These are phyloP conservation scores for Caenorhabditis imperialis DNA, from an alignment of 2,888 invertebrate genomes.

Conservation along the genomic window DNA sequence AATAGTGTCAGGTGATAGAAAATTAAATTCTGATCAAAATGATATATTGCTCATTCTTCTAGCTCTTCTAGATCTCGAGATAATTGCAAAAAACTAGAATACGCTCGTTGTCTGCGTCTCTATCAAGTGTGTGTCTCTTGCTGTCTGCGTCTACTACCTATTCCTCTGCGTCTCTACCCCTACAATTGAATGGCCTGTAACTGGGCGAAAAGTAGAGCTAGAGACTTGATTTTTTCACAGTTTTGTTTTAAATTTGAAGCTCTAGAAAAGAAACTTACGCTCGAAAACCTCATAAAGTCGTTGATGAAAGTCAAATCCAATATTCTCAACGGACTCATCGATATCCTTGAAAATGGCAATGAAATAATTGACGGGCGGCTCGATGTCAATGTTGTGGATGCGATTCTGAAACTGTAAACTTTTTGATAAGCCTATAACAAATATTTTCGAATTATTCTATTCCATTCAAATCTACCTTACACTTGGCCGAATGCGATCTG, in stretches of 20 bases:
- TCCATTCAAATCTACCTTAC: constrained; percentile 33
- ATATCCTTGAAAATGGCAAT: constrained; percentile 41
- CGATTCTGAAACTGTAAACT: constrained; percentile 39
- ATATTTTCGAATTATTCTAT: neutral
- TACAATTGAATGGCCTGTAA: too few species aligned
- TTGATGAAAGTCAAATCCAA: constrained; percentile 35
- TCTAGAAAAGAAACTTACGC: constrained; percentile 28
- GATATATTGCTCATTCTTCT: too few species aligned
- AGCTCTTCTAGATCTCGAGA: too few species aligned
- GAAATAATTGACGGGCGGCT: constrained; percentile 37
- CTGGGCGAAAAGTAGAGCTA: too few species aligned
- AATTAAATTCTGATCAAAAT: too few species aligned
- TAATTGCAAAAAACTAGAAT: too few species aligned
- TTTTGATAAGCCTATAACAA: neutral
- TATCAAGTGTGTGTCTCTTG: too few species aligned
- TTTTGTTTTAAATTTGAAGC: neutral
- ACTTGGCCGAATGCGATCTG: constrained; percentile 52
- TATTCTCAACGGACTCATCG: constrained; percentile 45
- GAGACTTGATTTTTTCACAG: neutral
- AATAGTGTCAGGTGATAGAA: too few species aligned
- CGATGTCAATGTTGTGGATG: constrained; percentile 50
- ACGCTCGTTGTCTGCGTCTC: too few species aligned
- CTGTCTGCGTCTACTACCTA: too few species aligned
- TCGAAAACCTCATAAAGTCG: constrained; percentile 56
- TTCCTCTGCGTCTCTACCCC: too few species aligned